Evolutionary conservation across 2,888 invertebrate species (phyloP).

Genomic region (Folsomia candida): DNA sequence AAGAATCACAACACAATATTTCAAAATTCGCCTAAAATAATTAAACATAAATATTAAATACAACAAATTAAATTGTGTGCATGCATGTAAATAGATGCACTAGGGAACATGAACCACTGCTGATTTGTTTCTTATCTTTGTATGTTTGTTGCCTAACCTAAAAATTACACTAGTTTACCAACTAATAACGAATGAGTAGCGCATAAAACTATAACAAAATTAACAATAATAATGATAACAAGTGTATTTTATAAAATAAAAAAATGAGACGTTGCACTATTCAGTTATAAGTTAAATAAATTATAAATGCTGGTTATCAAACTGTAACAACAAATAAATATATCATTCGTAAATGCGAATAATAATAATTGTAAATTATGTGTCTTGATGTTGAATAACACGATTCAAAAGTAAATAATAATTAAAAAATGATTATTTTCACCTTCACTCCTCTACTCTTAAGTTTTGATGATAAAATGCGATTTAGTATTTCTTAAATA

Average conservation of each 20-base stretch:
- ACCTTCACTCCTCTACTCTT: background rate
- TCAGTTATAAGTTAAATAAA: conserved; percentile 16
- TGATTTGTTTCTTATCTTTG: conserved; percentile 41
- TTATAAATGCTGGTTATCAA: background rate
- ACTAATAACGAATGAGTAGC: background rate
- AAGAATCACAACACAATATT: conserved; percentile 21
- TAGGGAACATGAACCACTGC: conserved; percentile 50
- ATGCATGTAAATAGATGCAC: conserved; percentile 41
- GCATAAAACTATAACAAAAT: background rate
- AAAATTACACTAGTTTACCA: background rate
- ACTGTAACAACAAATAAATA: background rate
- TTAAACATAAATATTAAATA: conserved; percentile 33
- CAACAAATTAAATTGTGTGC: conserved; percentile 32
- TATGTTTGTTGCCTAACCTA: background rate
- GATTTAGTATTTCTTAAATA: background rate
- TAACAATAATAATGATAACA: background rate
- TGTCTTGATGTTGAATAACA: conserved; percentile 9
- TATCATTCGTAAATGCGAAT: background rate
- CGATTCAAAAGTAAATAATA: conserved; percentile 15
- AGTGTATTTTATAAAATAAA: background rate
- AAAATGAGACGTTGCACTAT: background rate
- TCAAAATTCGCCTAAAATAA: background rate
- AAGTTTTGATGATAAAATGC: background rate
- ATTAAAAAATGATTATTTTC: conserved; percentile 12
- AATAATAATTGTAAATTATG: conserved; percentile 4